Percentiles rank a stretch among this genome's conserved stretches.
Conservation (phyloP, 2,888 invertebrate species). For the Hedychridium roseum region DNA sequence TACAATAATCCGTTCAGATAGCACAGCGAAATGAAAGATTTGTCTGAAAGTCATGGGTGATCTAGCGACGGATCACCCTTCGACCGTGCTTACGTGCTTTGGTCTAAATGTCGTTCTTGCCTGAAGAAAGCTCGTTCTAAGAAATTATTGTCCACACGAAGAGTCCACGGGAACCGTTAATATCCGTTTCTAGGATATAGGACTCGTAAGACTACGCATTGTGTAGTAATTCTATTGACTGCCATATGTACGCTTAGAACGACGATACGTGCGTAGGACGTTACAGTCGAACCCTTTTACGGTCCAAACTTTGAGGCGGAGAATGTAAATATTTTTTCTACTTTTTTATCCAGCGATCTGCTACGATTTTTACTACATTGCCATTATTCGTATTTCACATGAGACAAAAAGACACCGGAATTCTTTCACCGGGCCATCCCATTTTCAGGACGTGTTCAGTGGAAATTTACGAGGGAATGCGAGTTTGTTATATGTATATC, state of each 20-base stretch:
- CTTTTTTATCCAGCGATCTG: constrained; percentile 26
- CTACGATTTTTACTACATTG: constrained; percentile 4
- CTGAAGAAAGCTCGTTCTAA: constrained; percentile 25
- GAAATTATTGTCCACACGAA: constrained; percentile 3
- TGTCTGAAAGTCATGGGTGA: constrained; percentile 2
- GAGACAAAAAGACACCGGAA: constrained; percentile 5
- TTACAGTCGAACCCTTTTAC: not conserved
- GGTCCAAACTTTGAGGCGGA: not conserved
- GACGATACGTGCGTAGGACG: constrained; percentile 19
- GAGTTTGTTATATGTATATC: too few species aligned
- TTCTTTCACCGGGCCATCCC: too few species aligned
- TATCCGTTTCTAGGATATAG: constrained; percentile 22
- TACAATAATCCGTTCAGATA: constrained; percentile 14
- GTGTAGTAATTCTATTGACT: constrained; percentile 27
- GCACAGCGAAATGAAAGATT: constrained; percentile 6
- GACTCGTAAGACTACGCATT: constrained; percentile 22
- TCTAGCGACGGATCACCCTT: not conserved
- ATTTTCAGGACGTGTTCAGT: too few species aligned
- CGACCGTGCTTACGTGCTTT: constrained; percentile 7
- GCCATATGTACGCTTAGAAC: constrained; percentile 38
- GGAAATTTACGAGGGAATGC: too few species aligned
- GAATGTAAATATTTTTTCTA: constrained; percentile 24
- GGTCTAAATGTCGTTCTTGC: constrained; percentile 19
- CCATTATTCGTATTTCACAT: constrained; percentile 4
- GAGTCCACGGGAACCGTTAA: constrained; percentile 23